phyloP scores from a whole-genome alignment of 2,113 vertebrate species.

The Gallinago jamesoni region DNA sequence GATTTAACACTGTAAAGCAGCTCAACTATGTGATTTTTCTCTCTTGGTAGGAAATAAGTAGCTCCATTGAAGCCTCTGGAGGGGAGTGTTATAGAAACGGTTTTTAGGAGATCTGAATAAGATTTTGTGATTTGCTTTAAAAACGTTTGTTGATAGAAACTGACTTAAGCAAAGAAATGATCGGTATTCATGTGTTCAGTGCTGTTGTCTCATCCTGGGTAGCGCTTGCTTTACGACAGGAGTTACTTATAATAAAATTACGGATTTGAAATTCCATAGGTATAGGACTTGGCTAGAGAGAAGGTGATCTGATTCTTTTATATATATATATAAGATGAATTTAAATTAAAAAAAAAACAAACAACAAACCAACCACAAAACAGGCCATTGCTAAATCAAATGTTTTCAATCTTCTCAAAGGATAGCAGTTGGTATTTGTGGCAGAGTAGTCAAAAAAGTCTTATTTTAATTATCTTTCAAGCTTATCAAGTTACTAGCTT shows the following conservation, averaged over 20 bases:
- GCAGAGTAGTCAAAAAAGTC: not conserved
- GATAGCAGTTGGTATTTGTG: not conserved
- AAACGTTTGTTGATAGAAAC: not conserved
- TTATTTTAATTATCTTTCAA: not conserved
- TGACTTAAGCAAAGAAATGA: fast-evolving
- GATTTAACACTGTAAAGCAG: not conserved
- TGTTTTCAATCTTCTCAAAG: not conserved
- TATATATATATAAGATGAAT: not conserved
- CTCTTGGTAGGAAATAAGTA: not conserved
- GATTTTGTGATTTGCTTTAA: not conserved
- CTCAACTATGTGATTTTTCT: not conserved
- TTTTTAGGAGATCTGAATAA: not conserved
- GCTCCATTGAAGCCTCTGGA: not conserved
- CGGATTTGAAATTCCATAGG: not conserved
- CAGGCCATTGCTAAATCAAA: not conserved
- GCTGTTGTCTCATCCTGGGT: not conserved
- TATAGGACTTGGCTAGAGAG: not conserved
- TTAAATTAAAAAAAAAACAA: not conserved
- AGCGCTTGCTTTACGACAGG: not conserved
- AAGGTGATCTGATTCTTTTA: not conserved
- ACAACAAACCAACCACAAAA: not conserved
- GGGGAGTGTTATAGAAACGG: not conserved
- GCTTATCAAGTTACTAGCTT: fast-evolving
- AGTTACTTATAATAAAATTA: not conserved
- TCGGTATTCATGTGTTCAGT: not conserved